Base-by-base conservation (phyloP, 2,797 vertebrate genomes). In the Notolepis coatsorum region DNA sequence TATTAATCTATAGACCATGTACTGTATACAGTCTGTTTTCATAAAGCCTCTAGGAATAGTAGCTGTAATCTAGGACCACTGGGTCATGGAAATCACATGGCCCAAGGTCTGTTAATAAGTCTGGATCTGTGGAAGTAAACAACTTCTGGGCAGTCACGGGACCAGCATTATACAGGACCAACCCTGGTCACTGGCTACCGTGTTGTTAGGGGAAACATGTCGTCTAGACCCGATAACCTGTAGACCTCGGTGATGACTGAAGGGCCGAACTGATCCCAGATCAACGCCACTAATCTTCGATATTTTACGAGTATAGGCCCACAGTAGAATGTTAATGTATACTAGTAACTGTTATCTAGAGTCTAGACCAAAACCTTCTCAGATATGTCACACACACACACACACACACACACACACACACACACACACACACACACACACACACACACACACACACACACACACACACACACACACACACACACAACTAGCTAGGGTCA, bases 1-100 rank as follows among this genome's bases (percentile, higher is more conserved):
- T n/a, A 42, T 45, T 46, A 43, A 71, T 73, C 80, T 49, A 73
- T 73, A 76, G 77, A 66, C 50, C 68, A 61, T 51, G 51, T 61
- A 1, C 68, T 75, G 67, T 75, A 80, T n/a, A n/a, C n/a, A n/a
- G n/a, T n/a, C n/a, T n/a, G n/a, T n/a, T n/a, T 78, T 76, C 74
- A 81, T 74, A 77, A 73, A 74, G 77, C 73, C 55, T 65, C 70
- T 69, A 55, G 70, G 61, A 80, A 54, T 56, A 63, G 75, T 54
- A 81, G 64, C 74, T 74, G 9, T 56, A 51, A 54, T 65, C 60
- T 46, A 47, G 52, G 57, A 77, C 79, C 72, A 75, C 21, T 46
- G 59, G n/a, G 43, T 72, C 39, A 71, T n/a, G n/a, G n/a, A n/a
- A 48, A 56, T 77, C 61, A 75, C 68, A 54, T 1, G 4, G 37